phyloP scores from a whole-genome alignment of 2,113 vertebrate species.

The Orthonyx spaldingii region DNA sequence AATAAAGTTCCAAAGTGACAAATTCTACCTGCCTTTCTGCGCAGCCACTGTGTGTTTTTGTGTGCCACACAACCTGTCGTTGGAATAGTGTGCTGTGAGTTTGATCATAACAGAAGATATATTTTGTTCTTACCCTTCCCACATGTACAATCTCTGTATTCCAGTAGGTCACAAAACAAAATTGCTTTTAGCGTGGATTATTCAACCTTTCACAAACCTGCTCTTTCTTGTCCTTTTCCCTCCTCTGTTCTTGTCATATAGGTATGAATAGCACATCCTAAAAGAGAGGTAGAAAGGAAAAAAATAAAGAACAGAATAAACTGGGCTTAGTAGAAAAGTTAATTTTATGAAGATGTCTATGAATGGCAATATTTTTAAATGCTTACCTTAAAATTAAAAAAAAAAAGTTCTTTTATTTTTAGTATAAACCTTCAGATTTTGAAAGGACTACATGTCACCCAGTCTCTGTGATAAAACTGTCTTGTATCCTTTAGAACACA shows the following conservation, averaged over 20 bases:
- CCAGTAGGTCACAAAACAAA: neutral
- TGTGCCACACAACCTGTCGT: neutral
- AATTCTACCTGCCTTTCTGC: neutral
- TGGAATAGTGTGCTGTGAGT: neutral
- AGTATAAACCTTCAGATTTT: neutral
- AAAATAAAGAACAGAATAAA: neutral
- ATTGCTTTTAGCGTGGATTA: conserved; percentile 34
- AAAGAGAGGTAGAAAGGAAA: neutral
- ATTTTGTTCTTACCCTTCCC: neutral
- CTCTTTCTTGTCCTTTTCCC: neutral
- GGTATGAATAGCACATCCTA: neutral
- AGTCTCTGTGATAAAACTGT: neutral
- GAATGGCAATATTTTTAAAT: neutral
- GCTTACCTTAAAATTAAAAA: neutral
- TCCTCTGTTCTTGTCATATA: neutral
- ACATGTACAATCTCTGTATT: neutral
- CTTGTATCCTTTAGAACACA: neutral
- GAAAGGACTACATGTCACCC: neutral
- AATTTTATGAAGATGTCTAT: neutral
- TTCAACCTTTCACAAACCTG: neutral
- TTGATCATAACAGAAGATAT: neutral
- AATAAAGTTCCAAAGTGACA: neutral
- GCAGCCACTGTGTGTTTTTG: neutral
- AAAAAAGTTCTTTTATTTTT: neutral
- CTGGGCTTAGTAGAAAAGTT: neutral